These are phyloP conservation scores for Holacanthella duospinosa DNA, from an alignment of 2,888 invertebrate genomes.

Conservation along the genomic window DNA sequence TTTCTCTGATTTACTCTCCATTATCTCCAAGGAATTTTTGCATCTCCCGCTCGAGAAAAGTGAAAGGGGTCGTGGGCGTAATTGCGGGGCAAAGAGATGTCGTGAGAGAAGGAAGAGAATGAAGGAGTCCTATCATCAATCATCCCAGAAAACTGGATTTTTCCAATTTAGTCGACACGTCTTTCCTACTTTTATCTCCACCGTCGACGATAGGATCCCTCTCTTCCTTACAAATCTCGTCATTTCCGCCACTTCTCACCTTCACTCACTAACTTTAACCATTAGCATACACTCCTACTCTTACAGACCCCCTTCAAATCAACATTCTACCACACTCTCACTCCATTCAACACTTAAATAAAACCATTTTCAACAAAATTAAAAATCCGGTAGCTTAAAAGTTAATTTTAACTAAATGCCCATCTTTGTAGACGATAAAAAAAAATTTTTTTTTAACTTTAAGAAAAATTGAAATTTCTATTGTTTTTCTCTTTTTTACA, in stretches of 20 bases:
- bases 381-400: no score
- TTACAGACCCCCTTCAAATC: not conserved
- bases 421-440: not conserved
- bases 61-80: not conserved
- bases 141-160: slow-evolving; percentile 3
- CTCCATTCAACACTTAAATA: not conserved
- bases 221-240: not conserved
- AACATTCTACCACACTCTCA: not conserved
- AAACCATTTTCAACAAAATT: not conserved
- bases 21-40: slow-evolving; percentile 1
- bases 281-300: not conserved
- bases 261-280: not conserved
- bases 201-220: not conserved
- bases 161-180: slow-evolving; percentile 6
- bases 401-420: not conserved
- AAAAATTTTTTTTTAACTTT: not conserved
- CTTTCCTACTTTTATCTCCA: not conserved
- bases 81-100: not conserved
- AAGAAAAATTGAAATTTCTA: not conserved
- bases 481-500: not conserved
- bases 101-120: not conserved
- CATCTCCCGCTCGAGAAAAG: not conserved
- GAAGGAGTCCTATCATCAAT: not conserved
- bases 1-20: not conserved
- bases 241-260: not conserved